A percentile compares a stretch with the other conserved stretches of the same genome.
Conservation (phyloP, 2,113 vertebrate species). For the Platysternon megacephalum region DNA sequence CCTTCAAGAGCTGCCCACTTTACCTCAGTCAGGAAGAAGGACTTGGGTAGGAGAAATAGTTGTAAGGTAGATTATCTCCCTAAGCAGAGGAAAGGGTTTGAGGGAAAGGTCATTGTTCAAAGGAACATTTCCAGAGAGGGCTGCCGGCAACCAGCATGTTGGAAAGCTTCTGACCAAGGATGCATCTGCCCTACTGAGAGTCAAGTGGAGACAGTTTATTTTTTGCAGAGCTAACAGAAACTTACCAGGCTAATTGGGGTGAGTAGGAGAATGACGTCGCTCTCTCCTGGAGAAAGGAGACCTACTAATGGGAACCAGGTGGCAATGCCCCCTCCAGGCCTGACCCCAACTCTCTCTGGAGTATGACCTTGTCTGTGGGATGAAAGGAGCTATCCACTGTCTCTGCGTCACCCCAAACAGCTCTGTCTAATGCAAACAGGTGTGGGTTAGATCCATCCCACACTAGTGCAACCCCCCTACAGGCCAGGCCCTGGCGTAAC, state of each 20-base stretch:
- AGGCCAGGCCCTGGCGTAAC: not conserved
- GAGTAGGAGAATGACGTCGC: slow-evolving; percentile 2
- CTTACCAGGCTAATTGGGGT: slow-evolving; percentile 51
- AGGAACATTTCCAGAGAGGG: not conserved
- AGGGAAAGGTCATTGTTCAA: not conserved
- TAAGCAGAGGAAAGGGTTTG: not conserved
- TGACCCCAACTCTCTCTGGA: not conserved
- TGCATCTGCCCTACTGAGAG: not conserved
- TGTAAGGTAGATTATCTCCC: not conserved
- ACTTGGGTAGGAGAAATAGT: fast-evolving
- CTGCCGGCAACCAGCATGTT: fast-evolving
- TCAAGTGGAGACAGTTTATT: not conserved
- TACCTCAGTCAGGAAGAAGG: not conserved
- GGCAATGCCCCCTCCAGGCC: slow-evolving; percentile 39
- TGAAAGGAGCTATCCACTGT: slow-evolving; percentile 15
- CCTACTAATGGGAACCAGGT: slow-evolving; percentile 69
- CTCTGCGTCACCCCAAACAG: not conserved
- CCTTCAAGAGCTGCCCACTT: fast-evolving
- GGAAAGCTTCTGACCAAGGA: not conserved
- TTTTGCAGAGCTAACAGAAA: slow-evolving; percentile 23
- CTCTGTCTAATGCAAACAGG: not conserved
- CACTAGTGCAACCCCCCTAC: not conserved
- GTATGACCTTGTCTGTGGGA: not conserved
- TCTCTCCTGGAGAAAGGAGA: slow-evolving; percentile 26
- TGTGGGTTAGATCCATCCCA: not conserved